These are phyloP conservation scores for Oscheius sp. DNA, from an alignment of 1,140 invertebrate species.

Conservation along the genomic window DNA sequence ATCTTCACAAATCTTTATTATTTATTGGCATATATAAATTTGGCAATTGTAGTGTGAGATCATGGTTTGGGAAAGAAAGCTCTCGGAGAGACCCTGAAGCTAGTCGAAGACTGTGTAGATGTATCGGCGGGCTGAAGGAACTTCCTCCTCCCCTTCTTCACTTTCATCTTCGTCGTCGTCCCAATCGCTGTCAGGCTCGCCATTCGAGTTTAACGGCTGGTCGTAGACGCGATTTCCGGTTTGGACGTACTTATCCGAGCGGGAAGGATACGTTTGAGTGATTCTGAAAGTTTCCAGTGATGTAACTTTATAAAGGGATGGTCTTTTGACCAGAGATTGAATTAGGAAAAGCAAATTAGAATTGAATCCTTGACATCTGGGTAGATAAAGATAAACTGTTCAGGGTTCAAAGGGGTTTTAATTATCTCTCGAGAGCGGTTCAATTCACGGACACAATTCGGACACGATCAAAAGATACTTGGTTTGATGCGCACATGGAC, in stretches of 20 bases:
- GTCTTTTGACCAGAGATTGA: too few species aligned
- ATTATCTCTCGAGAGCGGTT: too few species aligned
- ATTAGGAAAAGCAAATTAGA: neutral
- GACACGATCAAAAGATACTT: too few species aligned
- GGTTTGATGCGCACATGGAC: too few species aligned
- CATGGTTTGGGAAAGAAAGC: neutral
- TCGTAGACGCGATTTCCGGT: slow-evolving; percentile 38
- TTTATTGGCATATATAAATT: neutral
- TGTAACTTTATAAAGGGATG: too few species aligned
- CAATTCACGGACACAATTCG: too few species aligned
- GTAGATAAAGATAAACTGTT: too few species aligned
- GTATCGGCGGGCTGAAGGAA: slow-evolving; percentile 10
- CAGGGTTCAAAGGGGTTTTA: too few species aligned
- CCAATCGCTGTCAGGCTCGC: slow-evolving; percentile 13
- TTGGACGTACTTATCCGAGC: slow-evolving; percentile 34
- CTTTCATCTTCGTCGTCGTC: slow-evolving; percentile 30
- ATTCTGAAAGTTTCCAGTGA: slow-evolving; percentile 24
- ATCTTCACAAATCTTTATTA: too few species aligned
- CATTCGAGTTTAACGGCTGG: slow-evolving; percentile 16
- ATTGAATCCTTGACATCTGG: too few species aligned
- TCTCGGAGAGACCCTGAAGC: neutral
- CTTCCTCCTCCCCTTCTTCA: slow-evolving; percentile 12
- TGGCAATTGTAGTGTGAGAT: neutral
- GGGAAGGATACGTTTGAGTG: slow-evolving; percentile 35
- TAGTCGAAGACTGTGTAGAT: slow-evolving; percentile 40